phyloP scores from a whole-genome alignment of 2,888 invertebrate genomes.

The Ganaspis brasiliensis region DNA sequence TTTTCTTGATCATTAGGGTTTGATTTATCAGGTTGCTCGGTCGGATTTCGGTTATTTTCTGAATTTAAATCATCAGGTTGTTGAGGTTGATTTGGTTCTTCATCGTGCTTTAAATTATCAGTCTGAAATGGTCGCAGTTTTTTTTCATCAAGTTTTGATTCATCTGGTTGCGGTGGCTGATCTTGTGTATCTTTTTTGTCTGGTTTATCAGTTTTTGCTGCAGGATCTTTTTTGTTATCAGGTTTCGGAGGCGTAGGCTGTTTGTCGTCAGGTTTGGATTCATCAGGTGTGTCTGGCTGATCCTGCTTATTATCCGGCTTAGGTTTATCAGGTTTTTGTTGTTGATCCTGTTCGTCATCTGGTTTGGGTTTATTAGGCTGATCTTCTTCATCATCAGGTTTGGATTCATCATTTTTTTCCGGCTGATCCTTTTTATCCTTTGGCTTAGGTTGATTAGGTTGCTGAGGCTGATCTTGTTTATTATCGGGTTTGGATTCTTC shows the following conservation, averaged over 20 bases:
- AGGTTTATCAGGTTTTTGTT: neutral
- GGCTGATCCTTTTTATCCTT: slow-evolving; percentile 44
- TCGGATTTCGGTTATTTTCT: too few species aligned
- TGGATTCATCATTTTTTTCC: neutral
- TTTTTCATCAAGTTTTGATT: neutral
- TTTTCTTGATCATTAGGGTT: too few species aligned
- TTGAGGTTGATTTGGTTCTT: neutral
- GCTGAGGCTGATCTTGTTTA: neutral
- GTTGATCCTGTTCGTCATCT: slow-evolving; percentile 2
- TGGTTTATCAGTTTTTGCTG: neutral
- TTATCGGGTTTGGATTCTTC: neutral
- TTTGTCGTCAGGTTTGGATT: neutral
- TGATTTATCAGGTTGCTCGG: too few species aligned
- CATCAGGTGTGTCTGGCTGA: neutral
- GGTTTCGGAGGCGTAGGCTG: neutral
- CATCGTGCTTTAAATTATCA: neutral
- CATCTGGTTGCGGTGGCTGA: neutral
- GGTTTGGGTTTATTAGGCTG: neutral
- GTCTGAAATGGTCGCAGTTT: neutral
- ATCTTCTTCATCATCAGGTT: slow-evolving; percentile 27
- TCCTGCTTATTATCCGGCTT: slow-evolving; percentile 33
- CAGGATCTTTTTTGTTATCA: neutral
- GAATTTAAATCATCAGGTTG: neutral
- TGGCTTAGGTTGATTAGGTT: slow-evolving; percentile 31
- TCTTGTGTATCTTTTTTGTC: neutral